These are phyloP conservation scores for Bungarus multicinctus DNA, from an alignment of 2,113 vertebrate species.

Conservation along the genomic window DNA sequence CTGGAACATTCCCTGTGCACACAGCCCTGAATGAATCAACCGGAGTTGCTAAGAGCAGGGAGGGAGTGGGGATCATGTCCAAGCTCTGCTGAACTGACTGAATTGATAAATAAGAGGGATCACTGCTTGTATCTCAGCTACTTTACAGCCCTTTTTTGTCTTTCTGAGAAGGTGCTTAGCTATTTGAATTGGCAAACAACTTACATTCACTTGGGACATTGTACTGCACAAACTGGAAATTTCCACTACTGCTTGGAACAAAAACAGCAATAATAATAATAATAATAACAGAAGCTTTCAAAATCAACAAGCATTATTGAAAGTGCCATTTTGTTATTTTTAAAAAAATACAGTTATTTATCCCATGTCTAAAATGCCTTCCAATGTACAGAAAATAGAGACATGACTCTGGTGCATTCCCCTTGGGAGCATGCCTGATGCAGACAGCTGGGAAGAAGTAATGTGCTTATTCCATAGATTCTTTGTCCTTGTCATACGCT, in stretches of 20 bases:
- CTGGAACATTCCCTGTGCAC: constrained; percentile 8
- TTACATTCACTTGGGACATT: constrained; percentile 25
- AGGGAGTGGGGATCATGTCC: not conserved
- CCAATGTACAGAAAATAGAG: constrained; percentile 7
- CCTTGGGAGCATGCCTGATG: not conserved
- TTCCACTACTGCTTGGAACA: constrained; percentile 28
- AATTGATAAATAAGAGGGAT: constrained; percentile 59
- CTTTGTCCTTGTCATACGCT: not conserved
- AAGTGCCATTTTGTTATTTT: not conserved
- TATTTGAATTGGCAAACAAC: constrained; percentile 48
- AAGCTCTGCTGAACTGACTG: not conserved
- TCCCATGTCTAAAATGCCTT: constrained; percentile 6
- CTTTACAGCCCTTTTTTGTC: constrained; percentile 73
- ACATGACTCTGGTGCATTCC: not conserved
- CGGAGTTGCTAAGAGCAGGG: not conserved
- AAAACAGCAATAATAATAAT: not conserved
- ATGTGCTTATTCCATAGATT: not conserved
- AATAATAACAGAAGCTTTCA: constrained; percentile 24
- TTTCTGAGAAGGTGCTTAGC: constrained; percentile 57
- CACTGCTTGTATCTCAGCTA: constrained; percentile 66
- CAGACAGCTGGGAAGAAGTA: not conserved
- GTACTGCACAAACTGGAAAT: constrained; percentile 26
- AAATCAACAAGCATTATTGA: constrained; percentile 17
- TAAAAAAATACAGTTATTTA: not conserved
- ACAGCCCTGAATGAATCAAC: not conserved